phyloP scores from a whole-genome alignment of 2,113 vertebrate genomes.

The Catharus minimus region DNA sequence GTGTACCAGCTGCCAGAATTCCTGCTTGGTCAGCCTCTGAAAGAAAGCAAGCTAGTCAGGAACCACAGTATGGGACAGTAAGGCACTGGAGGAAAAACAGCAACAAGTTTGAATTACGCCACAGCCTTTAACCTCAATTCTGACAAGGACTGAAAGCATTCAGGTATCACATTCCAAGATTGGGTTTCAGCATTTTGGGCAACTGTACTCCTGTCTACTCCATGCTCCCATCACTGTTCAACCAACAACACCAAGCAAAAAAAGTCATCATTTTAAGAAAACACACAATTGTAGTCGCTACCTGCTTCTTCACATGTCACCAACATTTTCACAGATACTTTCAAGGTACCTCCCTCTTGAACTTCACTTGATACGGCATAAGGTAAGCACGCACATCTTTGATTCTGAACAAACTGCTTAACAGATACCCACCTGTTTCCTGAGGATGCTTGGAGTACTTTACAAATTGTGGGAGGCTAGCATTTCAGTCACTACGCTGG shows the following conservation, averaged over 20 bases:
- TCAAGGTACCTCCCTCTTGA: background rate
- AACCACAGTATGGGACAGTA: background rate
- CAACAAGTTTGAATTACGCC: constrained; percentile 43
- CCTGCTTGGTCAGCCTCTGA: constrained; percentile 82
- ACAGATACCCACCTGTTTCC: background rate
- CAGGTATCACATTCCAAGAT: constrained; percentile 3
- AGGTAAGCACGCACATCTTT: background rate
- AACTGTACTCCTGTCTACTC: background rate
- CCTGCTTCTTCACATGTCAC: rapidly evolving
- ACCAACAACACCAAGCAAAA: background rate
- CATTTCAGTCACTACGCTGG: background rate
- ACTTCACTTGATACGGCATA: background rate
- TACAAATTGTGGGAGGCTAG: background rate
- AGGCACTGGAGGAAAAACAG: background rate
- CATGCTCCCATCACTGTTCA: background rate
- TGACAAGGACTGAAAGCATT: constrained; percentile 4
- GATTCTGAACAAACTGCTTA: background rate
- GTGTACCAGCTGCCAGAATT: constrained; percentile 90
- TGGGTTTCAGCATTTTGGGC: constrained; percentile 51
- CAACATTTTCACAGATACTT: background rate
- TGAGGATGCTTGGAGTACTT: background rate
- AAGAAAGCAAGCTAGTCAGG: constrained; percentile 27
- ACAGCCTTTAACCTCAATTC: constrained; percentile 63
- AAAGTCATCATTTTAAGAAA: background rate
- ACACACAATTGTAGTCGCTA: background rate